These are phyloP conservation scores for Drosophila kikkawai DNA, from an alignment of 1,140 invertebrate genomes.

Conservation along the genomic window DNA sequence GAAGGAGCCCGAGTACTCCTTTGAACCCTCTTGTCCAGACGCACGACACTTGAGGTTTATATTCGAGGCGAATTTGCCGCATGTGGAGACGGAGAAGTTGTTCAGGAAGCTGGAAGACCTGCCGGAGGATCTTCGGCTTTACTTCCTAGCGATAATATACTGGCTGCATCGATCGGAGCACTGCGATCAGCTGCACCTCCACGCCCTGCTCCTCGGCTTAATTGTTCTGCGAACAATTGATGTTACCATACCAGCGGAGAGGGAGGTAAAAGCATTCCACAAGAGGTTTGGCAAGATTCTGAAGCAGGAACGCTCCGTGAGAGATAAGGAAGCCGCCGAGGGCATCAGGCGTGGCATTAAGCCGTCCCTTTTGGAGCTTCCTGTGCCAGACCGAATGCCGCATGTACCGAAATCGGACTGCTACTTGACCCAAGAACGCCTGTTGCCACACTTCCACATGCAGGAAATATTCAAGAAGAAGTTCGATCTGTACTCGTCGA, in stretches of 20 bases:
- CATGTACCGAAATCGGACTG: constrained; percentile 87
- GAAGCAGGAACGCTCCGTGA: constrained; percentile 63
- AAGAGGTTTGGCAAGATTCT: constrained; percentile 80
- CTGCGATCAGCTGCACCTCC: constrained; percentile 86
- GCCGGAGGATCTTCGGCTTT: constrained; percentile 88
- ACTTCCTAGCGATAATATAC: constrained; percentile 88
- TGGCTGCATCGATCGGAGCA: constrained; percentile 87
- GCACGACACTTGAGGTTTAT: constrained; percentile 69
- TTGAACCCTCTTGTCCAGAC: constrained; percentile 60
- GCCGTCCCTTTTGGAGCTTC: constrained; percentile 43
- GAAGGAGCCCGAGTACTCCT: constrained; percentile 30
- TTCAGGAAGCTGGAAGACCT: constrained; percentile 85
- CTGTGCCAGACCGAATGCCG: constrained; percentile 85
- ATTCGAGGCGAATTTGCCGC: constrained; percentile 76
- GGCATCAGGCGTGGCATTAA: constrained; percentile 63
- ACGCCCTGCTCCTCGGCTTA: constrained; percentile 87
- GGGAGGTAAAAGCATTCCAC: constrained; percentile 85
- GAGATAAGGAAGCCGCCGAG: constrained; percentile 55
- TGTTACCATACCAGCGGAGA: constrained; percentile 86
- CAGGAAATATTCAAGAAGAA: constrained; percentile 87
- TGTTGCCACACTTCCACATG: constrained; percentile 88
- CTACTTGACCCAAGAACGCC: constrained; percentile 86
- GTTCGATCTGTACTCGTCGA: constrained; percentile 87
- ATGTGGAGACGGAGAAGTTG: constrained; percentile 54
- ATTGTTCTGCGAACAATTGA: constrained; percentile 88